A percentile compares a stretch with the other conserved stretches of the same genome.
Evolutionary conservation across 1,140 invertebrate genomes (phyloP).

Genomic region (Metaphire vulgaris): DNA sequence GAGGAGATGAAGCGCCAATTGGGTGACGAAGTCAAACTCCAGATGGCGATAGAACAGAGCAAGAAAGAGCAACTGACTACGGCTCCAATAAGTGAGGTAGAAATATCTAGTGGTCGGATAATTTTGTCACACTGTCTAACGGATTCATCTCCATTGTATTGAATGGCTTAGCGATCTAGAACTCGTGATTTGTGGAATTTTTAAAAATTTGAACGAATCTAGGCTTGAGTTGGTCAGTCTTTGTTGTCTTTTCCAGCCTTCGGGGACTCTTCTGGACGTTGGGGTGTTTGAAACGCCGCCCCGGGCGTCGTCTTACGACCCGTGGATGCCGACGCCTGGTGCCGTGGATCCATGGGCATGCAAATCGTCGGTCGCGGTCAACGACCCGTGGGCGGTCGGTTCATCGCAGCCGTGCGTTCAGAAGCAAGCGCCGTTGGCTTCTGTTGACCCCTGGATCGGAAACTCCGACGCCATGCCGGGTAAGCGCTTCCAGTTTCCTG

Average conservation of each 20-base stretch:
- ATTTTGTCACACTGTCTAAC: too few relatives aligned
- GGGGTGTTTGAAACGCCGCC: slow-evolving; percentile 32
- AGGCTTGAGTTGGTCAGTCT: too few relatives aligned
- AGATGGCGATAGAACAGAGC: slow-evolving; percentile 86
- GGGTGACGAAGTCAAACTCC: slow-evolving; percentile 61
- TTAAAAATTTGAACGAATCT: too few relatives aligned
- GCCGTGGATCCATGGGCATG: slow-evolving; percentile 61
- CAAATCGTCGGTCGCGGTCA: slow-evolving; percentile 20
- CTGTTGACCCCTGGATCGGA: not conserved
- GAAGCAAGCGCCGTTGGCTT: not conserved
- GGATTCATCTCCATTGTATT: too few relatives aligned
- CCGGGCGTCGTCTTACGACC: slow-evolving; percentile 29
- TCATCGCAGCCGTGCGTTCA: not conserved
- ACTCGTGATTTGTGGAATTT: too few relatives aligned
- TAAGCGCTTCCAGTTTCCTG: too few relatives aligned
- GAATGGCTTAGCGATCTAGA: too few relatives aligned
- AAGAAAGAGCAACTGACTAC: slow-evolving; percentile 63
- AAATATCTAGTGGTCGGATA: too few relatives aligned
- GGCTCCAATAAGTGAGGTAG: slow-evolving; percentile 37
- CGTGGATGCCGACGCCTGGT: slow-evolving; percentile 32
- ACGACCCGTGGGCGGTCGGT: not conserved
- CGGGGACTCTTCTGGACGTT: slow-evolving; percentile 32
- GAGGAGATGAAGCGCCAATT: slow-evolving; percentile 90
- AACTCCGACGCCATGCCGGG: not conserved
- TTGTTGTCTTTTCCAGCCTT: too few relatives aligned